A percentile compares a stretch with the other conserved stretches of the same genome.
These are phyloP conservation scores for Folsomia manolachei DNA, from an alignment of 2,888 invertebrate species.

Conservation along the genomic window DNA sequence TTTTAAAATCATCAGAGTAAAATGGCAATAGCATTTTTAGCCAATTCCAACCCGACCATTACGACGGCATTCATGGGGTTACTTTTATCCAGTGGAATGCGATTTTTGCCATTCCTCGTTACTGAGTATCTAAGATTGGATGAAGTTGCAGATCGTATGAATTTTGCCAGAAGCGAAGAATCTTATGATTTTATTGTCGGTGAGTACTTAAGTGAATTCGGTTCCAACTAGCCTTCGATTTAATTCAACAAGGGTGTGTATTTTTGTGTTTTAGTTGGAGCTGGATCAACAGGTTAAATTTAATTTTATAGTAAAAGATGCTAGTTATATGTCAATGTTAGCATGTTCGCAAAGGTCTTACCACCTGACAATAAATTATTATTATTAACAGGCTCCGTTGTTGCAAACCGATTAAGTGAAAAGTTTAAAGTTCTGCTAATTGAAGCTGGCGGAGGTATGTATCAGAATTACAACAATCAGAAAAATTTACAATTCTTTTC, in stretches of 20 bases:
- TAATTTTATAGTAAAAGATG: no score
- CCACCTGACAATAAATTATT: neutral
- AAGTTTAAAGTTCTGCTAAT: constrained; percentile 29
- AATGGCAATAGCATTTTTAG: constrained; percentile 22
- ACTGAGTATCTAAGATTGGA: constrained; percentile 41
- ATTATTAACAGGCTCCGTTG: constrained; percentile 13
- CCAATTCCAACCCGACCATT: constrained; percentile 26
- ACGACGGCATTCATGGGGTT: constrained; percentile 31
- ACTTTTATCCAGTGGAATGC: constrained; percentile 40
- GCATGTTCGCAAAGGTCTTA: no score
- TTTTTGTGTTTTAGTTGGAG: constrained; percentile 23
- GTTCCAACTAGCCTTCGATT: neutral
- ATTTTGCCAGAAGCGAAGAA: constrained; percentile 29
- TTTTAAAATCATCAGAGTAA: no score
- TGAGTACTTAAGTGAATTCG: constrained; percentile 16
- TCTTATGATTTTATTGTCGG: constrained; percentile 48
- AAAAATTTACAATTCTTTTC: no score
- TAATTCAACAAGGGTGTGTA: no score
- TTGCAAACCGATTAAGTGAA: constrained; percentile 35
- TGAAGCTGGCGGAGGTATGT: constrained; percentile 39
- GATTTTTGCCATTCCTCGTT: constrained; percentile 39
- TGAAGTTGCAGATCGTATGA: constrained; percentile 40
- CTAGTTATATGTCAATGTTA: no score
- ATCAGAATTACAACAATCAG: no score
- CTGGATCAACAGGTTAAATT: constrained; percentile 9